Conservation (phyloP, 2,888 invertebrate species). For the Eupithecia subumbrata region DNA sequence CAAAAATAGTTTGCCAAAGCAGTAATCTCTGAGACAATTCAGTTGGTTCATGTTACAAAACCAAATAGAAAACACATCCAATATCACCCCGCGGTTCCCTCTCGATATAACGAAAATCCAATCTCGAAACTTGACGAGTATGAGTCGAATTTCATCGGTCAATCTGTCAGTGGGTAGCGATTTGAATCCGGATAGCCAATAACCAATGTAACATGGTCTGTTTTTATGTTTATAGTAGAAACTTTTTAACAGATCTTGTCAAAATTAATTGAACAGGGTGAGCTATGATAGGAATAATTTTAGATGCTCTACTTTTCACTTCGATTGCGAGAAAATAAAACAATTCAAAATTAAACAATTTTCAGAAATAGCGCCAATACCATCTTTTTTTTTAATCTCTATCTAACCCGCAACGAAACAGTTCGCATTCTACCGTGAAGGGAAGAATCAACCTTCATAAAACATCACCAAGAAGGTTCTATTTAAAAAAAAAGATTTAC, state of each 20-base stretch:
- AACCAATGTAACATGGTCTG: background rate
- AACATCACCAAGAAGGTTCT: too few relatives aligned
- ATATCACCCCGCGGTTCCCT: background rate
- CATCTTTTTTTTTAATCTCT: too few relatives aligned
- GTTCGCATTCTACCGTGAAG: too few relatives aligned
- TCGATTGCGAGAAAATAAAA: too few relatives aligned
- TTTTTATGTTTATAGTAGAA: background rate
- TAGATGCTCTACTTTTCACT: too few relatives aligned
- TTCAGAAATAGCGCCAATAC: too few relatives aligned
- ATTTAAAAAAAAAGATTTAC: too few relatives aligned
- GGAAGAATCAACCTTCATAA: too few relatives aligned
- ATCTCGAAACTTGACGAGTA: background rate
- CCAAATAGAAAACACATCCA: background rate
- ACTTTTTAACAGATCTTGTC: background rate
- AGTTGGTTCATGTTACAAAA: background rate
- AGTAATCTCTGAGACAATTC: background rate
- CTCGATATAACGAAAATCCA: background rate
- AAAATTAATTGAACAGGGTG: background rate
- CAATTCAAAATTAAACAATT: too few relatives aligned
- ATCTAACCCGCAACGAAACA: too few relatives aligned
- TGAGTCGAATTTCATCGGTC: background rate
- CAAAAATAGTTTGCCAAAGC: background rate
- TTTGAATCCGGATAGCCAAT: conserved; percentile 4
- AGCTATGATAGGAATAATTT: background rate
- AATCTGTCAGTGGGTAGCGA: conserved; percentile 1